Evolutionary conservation across 2,113 vertebrate species (phyloP).

Genomic region (Tretioscincus oriximinensis): DNA sequence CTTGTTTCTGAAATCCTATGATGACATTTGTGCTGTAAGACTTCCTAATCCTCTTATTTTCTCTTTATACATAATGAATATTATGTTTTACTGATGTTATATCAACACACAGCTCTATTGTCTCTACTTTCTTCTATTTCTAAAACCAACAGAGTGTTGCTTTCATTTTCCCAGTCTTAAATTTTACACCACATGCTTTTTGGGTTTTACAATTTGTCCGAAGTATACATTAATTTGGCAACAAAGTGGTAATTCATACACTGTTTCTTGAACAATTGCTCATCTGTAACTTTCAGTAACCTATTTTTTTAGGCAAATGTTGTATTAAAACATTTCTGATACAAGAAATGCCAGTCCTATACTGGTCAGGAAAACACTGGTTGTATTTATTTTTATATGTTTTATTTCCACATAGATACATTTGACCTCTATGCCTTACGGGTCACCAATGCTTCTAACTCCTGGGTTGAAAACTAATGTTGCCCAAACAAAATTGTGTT

Average conservation of each 20-base stretch:
- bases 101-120: slow-evolving; percentile 50
- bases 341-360: slow-evolving; percentile 33
- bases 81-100: slow-evolving; percentile 52
- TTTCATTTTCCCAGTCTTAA: slow-evolving; percentile 57
- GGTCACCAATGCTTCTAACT: slow-evolving; percentile 23
- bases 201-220: slow-evolving; percentile 44
- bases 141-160: slow-evolving; percentile 64
- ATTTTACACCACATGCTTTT: slow-evolving; percentile 55
- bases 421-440: slow-evolving; percentile 19
- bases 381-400: slow-evolving; percentile 18
- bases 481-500: slow-evolving; percentile 44
- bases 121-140: slow-evolving; percentile 49
- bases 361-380: slow-evolving; percentile 14
- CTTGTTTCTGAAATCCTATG: slow-evolving; percentile 60
- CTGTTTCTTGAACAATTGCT: slow-evolving; percentile 62
- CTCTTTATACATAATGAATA: slow-evolving; percentile 63
- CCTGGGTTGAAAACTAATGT: slow-evolving; percentile 15
- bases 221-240: slow-evolving; percentile 62
- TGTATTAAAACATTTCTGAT: slow-evolving; percentile 51
- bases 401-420: slow-evolving; percentile 28
- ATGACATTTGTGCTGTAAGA: slow-evolving; percentile 58
- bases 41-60: slow-evolving; percentile 63
- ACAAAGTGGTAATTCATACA: slow-evolving; percentile 65
- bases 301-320: slow-evolving; percentile 40
- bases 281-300: slow-evolving; percentile 50